Evolutionary conservation across 2,113 vertebrate genomes (phyloP).

Genomic region (Planiliza haematocheilus): DNA sequence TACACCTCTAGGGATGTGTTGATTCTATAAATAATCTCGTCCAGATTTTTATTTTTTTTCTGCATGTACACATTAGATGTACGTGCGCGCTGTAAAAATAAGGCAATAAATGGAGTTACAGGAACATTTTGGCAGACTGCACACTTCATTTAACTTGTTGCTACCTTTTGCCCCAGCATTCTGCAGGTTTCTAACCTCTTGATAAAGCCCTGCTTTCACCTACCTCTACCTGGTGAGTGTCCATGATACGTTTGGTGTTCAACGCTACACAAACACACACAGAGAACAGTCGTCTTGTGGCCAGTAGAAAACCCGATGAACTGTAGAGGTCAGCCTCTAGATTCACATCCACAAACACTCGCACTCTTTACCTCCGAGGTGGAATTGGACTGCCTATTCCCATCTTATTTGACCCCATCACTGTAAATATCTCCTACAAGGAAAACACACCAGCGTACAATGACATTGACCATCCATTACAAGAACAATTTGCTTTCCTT

Average conservation of each 20-base stretch:
- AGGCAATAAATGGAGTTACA: background rate
- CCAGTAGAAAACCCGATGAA: conserved; percentile 43
- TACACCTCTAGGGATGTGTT: no score
- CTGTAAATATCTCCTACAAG: conserved; percentile 54
- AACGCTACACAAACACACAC: background rate
- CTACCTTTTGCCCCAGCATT: background rate
- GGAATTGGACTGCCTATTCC: conserved; percentile 67
- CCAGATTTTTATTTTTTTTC: no score
- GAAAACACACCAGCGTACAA: conserved; percentile 59
- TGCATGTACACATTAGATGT: background rate
- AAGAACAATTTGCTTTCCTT: conserved; percentile 49
- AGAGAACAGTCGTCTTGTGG: background rate
- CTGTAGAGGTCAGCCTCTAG: conserved; percentile 58
- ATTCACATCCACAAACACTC: conserved; percentile 48
- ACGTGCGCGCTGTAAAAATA: background rate
- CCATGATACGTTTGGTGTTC: conserved; percentile 1
- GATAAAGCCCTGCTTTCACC: background rate
- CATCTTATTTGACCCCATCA: conserved; percentile 71
- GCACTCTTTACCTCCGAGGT: conserved; percentile 26
- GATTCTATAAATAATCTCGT: no score
- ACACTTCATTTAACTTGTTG: background rate
- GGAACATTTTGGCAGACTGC: no score
- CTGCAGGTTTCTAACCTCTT: background rate
- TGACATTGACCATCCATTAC: conserved; percentile 66
- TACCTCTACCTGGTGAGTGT: background rate